These are phyloP conservation scores for Copidosoma floridanum DNA, from an alignment of 1,140 invertebrate species.

Conservation along the genomic window DNA sequence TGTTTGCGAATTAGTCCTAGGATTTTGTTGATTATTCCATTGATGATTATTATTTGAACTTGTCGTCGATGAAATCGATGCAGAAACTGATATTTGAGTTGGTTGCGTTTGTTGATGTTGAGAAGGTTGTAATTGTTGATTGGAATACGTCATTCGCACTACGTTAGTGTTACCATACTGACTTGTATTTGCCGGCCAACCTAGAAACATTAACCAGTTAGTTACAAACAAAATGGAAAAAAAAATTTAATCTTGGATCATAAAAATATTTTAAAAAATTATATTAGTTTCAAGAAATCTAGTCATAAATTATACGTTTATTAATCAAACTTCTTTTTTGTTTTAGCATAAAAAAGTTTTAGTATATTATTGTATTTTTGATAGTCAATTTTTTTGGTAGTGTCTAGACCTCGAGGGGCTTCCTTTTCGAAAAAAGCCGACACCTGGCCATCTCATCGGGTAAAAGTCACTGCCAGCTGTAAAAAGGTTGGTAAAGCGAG, in stretches of 20 bases:
- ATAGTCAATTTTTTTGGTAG: no score
- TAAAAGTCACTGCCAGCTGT: no score
- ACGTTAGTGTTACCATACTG: constrained; percentile 52
- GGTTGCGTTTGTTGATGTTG: constrained; percentile 45
- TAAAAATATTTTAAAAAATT: neutral
- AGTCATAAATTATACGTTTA: no score
- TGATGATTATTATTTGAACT: constrained; percentile 47
- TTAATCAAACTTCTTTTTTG: no score
- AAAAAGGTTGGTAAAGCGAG: no score
- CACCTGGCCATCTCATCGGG: no score
- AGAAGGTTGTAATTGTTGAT: constrained; percentile 48
- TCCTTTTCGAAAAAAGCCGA: no score
- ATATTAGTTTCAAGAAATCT: no score
- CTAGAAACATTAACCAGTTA: constrained; percentile 38
- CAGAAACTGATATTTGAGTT: constrained; percentile 31
- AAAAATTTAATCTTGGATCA: neutral
- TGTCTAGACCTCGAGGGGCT: no score
- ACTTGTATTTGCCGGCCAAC: constrained; percentile 61
- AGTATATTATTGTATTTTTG: no score
- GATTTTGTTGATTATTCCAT: constrained; percentile 58
- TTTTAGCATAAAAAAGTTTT: no score
- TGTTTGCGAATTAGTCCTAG: constrained; percentile 47
- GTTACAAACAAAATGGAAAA: neutral
- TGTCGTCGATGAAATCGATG: constrained; percentile 33
- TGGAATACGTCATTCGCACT: constrained; percentile 59